Conservation (phyloP, 1,140 invertebrate species). For the Macrobrachium nipponense region DNA sequence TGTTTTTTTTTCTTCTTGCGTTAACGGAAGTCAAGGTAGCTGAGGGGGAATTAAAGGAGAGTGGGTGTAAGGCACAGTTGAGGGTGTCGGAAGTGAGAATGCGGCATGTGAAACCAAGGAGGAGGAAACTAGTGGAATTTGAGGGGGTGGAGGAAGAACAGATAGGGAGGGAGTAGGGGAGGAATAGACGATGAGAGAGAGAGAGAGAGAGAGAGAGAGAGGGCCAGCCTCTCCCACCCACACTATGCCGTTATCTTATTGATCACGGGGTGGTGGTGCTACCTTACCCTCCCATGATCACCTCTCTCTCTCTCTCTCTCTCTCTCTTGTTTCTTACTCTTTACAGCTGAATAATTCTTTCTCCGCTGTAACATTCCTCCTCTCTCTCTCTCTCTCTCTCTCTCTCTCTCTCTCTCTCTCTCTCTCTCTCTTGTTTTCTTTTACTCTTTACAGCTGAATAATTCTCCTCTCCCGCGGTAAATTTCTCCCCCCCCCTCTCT, state of each 20-base stretch:
- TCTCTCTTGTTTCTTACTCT: not conserved
- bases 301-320: not conserved
- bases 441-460: not conserved
- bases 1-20: slow-evolving; percentile 1
- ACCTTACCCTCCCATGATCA: not conserved
- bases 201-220: slow-evolving; percentile 8
- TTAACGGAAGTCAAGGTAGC: not conserved
- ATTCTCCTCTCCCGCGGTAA: not conserved
- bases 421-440: not conserved
- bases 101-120: not conserved
- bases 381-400: slow-evolving; percentile 6
- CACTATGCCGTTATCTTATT: slow-evolving; percentile 26
- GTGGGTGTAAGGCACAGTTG: not conserved
- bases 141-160: not conserved
- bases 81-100: not conserved
- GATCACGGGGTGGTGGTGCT: not conserved
- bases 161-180: not conserved
- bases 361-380: not conserved
- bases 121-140: not conserved
- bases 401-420: slow-evolving; percentile 13
- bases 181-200: not conserved
- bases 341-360: not conserved
- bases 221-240: not conserved
- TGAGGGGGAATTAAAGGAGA: not conserved
- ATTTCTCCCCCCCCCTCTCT: not conserved